Evolutionary conservation across 2,113 vertebrate genomes (phyloP), one percentile per base, ranked within the genome.

Genomic region (Potamarius usumacintae): DNA sequence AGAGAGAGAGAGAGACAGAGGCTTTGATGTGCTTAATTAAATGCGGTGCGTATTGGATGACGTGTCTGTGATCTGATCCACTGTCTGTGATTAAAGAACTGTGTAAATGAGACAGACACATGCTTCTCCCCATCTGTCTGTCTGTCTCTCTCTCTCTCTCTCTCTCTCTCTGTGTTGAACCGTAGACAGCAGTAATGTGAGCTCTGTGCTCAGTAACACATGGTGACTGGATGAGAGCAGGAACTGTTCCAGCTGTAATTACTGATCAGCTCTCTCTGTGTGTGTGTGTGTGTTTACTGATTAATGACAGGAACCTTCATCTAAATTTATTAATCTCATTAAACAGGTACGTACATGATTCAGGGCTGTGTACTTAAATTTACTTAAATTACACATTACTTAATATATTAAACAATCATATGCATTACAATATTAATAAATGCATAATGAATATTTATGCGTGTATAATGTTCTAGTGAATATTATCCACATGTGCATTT

Each of bases 21-120:
- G 42, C 17, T 87, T 65, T 78, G 57, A 78, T 67, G 50, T 30
- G 72, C 42, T 89, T 90, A 77, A 91, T 92, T 91, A 91, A 89
- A 83, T 72, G 76, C 8, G 12, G 65, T 69, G n/a, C 57, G 48
- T 83, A 27, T 58, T 67, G 74, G 82, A 67, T 81, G 89, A n/a
- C 10, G 11, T 55, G 50, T 60, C 30, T 50, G 67, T 81, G 63
- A 85, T 85, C 52, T 22, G 76, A 84, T 81, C 71, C 48, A 18
- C 27, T 25, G 22, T 60, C 62, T 30, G 27, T 81, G 53, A 82
- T 53, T 83, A 77, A 86, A 85, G 53, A n/a, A 85, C 18, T 52
- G 60, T 53, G 71, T 53, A 71, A 53, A 12, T 27, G 63, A 82
- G n/a, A 69, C 65, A 42, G 48, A 27, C 4, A 50, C 60, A 6